Conservation (phyloP, 2,888 invertebrate species). For the Oscheius sp. region DNA sequence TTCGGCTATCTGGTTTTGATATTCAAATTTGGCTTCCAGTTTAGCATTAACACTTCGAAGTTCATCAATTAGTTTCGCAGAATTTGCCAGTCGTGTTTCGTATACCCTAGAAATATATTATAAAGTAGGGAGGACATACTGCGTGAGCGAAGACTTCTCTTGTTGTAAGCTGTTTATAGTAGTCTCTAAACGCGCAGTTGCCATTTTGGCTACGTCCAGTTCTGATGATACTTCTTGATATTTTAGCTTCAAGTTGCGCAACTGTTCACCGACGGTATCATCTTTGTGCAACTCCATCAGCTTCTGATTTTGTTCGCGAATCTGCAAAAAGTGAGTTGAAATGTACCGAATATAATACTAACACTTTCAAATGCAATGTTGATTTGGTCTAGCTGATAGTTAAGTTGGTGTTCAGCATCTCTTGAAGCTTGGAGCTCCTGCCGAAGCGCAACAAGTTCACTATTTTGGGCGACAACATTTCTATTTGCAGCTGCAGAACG, state of each 20-base stretch:
- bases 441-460: constrained; percentile 36
- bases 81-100: constrained; percentile 17
- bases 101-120: constrained; percentile 2
- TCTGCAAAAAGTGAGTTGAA: constrained; percentile 35
- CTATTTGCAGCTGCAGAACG: constrained; percentile 45
- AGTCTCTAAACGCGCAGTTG: constrained; percentile 36
- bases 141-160: neutral
- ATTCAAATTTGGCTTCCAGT: constrained; percentile 55
- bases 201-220: constrained; percentile 25
- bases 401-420: constrained; percentile 42
- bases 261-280: constrained; percentile 46
- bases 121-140: neutral
- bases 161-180: neutral
- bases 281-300: constrained; percentile 45
- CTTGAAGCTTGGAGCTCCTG: constrained; percentile 43
- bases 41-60: constrained; percentile 45
- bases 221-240: constrained; percentile 44
- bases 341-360: neutral
- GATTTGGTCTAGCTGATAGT: constrained; percentile 44
- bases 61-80: constrained; percentile 16
- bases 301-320: constrained; percentile 45
- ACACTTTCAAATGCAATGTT: constrained; percentile 39
- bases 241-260: constrained; percentile 41
- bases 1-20: constrained; percentile 51
- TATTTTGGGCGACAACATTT: constrained; percentile 47